A percentile compares a stretch with the other conserved stretches of the same genome.
These are phyloP conservation scores for Apis florea DNA, from an alignment of 1,140 invertebrate genomes.

Conservation along the genomic window DNA sequence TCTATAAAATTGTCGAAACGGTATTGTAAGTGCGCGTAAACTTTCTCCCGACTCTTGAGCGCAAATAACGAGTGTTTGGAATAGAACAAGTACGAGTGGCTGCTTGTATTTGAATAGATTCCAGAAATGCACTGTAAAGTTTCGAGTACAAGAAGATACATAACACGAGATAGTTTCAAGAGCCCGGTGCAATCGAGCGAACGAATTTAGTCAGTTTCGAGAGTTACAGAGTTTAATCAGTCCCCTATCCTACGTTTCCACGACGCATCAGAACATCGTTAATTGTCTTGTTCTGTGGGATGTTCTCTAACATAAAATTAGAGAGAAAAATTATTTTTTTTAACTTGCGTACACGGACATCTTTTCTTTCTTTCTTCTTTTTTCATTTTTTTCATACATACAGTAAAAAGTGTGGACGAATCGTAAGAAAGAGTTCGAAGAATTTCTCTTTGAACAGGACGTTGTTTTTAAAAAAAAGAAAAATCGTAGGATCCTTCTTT, in stretches of 20 bases:
- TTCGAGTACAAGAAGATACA: conserved; percentile 28
- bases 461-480: background rate
- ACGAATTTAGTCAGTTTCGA: conserved; percentile 22
- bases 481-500: background rate
- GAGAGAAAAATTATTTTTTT: too few species aligned
- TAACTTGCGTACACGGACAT: too few species aligned
- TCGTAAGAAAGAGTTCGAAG: background rate
- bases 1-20: background rate
- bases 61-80: conserved; percentile 15
- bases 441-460: background rate
- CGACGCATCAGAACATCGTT: background rate
- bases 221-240: conserved; percentile 6
- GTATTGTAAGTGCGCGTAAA: background rate
- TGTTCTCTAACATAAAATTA: background rate
- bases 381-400: background rate
- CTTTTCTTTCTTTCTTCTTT: too few species aligned
- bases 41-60: background rate
- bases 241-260: background rate
- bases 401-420: background rate
- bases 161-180: conserved; percentile 17
- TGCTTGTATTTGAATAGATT: conserved; percentile 29
- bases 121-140: conserved; percentile 22
- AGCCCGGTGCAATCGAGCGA: conserved; percentile 11
- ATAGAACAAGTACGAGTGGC: conserved; percentile 1
- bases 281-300: background rate